phyloP scores from a whole-genome alignment of 1,140 invertebrate genomes.

The Hypsibius dujardini region DNA sequence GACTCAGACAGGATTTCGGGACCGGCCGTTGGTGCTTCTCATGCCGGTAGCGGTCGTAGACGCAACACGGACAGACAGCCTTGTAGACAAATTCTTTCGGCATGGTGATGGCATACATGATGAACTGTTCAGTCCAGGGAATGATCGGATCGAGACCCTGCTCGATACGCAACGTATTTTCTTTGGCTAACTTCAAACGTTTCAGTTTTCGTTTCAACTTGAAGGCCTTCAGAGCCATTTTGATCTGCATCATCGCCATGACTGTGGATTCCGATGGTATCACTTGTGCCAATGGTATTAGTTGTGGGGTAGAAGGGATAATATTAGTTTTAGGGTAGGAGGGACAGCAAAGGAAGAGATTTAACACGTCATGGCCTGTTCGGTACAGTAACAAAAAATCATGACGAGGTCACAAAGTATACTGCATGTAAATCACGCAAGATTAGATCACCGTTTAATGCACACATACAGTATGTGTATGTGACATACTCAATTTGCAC shows the following conservation, averaged over 20 bases:
- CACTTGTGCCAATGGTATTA: too few species aligned
- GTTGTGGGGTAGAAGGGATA: too few species aligned
- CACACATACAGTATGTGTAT: too few species aligned
- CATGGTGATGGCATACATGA: neutral
- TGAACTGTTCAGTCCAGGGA: neutral
- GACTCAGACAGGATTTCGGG: neutral
- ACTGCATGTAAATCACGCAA: too few species aligned
- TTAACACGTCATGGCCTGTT: too few species aligned
- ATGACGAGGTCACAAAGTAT: too few species aligned
- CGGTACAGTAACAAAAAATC: too few species aligned
- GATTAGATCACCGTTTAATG: too few species aligned
- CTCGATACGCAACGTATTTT: constrained; percentile 13
- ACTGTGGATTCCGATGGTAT: neutral
- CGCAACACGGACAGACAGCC: constrained; percentile 1
- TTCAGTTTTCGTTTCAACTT: neutral
- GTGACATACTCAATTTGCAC: too few species aligned
- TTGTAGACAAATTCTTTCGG: neutral
- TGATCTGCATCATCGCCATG: constrained; percentile 11
- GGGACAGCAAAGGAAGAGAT: too few species aligned
- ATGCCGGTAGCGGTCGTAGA: constrained; percentile 15
- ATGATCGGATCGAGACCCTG: constrained; percentile 5
- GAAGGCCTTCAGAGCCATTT: neutral
- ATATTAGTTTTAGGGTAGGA: too few species aligned
- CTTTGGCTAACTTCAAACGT: constrained; percentile 11
- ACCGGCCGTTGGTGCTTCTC: neutral